A percentile compares a stretch with the other conserved stretches of the same genome.
Evolutionary conservation across 2,113 vertebrate genomes (phyloP).

Genomic region (Vimba vimba): DNA sequence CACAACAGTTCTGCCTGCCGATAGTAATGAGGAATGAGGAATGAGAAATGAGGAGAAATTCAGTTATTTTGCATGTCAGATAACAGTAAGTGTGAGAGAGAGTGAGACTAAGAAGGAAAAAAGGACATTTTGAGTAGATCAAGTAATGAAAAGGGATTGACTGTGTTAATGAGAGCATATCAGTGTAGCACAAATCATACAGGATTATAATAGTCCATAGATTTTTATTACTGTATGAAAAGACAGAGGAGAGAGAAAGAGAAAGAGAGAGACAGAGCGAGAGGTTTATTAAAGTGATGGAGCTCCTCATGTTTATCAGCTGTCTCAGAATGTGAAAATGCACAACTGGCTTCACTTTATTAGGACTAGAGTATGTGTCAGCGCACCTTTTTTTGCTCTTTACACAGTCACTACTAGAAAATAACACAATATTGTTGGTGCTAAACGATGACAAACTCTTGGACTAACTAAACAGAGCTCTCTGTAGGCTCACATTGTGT

Average conservation of each 20-base stretch:
- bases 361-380: background rate
- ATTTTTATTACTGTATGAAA: background rate
- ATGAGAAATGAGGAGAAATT: no score
- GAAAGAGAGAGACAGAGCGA: background rate
- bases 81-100: no score
- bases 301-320: background rate
- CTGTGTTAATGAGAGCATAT: background rate
- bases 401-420: background rate
- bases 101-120: no score
- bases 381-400: background rate
- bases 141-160: background rate
- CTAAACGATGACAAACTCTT: background rate
- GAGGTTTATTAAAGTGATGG: background rate
- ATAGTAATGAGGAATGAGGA: no score
- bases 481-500: no score
- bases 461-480: background rate
- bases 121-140: background rate
- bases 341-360: background rate
- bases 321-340: background rate
- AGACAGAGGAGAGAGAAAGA: background rate
- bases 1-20: no score
- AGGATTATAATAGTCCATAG: background rate
- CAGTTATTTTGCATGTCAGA: no score
- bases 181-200: background rate
- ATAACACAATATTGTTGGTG: background rate